Evolutionary conservation across 2,797 vertebrate genomes (phyloP).

Genomic region (Melanotaenia parkinsoni): DNA sequence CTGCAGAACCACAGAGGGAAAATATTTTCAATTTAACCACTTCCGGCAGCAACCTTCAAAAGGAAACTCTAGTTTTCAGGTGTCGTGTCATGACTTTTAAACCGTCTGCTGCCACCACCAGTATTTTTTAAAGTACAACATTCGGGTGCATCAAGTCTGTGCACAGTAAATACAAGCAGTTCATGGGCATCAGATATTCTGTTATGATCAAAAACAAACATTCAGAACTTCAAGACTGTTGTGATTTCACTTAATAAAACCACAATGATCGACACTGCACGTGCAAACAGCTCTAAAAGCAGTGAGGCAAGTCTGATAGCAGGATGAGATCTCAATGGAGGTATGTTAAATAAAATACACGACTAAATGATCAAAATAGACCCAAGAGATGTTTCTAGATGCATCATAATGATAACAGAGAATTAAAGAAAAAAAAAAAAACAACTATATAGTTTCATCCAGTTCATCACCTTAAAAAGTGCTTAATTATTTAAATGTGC

Average conservation of each 20-base stretch:
- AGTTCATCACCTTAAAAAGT: not conserved
- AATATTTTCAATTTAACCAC: constrained; percentile 45
- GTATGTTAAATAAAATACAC: too few species aligned
- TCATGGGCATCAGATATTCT: not conserved
- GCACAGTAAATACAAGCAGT: not conserved
- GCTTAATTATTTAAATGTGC: too few species aligned
- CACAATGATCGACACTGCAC: not conserved
- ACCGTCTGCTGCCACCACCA: not conserved
- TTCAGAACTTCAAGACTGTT: not conserved
- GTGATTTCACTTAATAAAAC: not conserved
- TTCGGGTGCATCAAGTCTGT: constrained; percentile 2
- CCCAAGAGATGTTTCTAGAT: not conserved
- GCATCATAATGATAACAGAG: not conserved
- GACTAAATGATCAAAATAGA: not conserved
- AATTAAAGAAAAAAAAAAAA: not conserved
- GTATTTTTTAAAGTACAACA: constrained; percentile 16
- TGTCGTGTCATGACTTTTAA: constrained; percentile 3
- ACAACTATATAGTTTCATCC: not conserved
- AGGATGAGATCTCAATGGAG: too few species aligned
- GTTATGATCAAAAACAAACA: not conserved
- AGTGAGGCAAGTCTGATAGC: not conserved
- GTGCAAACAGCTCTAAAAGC: not conserved
- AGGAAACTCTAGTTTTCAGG: constrained; percentile 34
- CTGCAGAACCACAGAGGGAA: constrained; percentile 11
- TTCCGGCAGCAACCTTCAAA: constrained; percentile 46